Conservation (phyloP, 2,113 vertebrate genomes). For the Sphyrna mokarran region DNA sequence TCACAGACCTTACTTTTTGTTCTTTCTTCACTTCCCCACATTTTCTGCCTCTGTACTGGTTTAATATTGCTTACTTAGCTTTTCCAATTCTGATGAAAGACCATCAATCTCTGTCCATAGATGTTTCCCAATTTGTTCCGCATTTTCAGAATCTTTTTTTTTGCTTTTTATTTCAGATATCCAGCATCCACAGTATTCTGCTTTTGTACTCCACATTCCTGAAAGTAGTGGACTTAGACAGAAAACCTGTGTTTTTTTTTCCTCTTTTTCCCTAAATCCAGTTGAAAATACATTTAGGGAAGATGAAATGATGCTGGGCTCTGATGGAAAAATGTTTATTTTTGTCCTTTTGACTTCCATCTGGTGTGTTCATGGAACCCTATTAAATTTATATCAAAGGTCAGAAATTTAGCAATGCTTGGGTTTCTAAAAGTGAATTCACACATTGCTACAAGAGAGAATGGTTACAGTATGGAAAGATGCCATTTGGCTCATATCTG, state of each 20-base stretch:
- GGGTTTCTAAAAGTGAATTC: not conserved
- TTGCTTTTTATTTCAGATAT: too few species aligned
- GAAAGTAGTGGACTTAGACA: not conserved
- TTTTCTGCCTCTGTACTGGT: too few species aligned
- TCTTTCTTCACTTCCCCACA: too few species aligned
- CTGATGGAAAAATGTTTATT: not conserved
- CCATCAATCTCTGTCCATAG: too few species aligned
- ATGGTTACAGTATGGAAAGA: not conserved
- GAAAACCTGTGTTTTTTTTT: not conserved
- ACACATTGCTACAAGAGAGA: not conserved
- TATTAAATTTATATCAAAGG: not conserved
- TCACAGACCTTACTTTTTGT: too few species aligned
- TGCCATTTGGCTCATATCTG: not conserved
- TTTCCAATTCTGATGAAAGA: too few species aligned
- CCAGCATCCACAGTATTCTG: too few species aligned
- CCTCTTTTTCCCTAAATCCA: too few species aligned
- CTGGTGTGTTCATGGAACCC: not conserved
- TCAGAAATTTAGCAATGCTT: not conserved
- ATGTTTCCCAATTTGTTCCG: too few species aligned
- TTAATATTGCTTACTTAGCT: too few species aligned
- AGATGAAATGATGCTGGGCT: not conserved
- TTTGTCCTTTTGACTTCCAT: not conserved
- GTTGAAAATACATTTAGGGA: not conserved
- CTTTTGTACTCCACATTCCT: not conserved
- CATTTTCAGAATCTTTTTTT: too few species aligned